phyloP scores from a whole-genome alignment of 1,140 invertebrate species.

The Archegozetes longisetosus region DNA sequence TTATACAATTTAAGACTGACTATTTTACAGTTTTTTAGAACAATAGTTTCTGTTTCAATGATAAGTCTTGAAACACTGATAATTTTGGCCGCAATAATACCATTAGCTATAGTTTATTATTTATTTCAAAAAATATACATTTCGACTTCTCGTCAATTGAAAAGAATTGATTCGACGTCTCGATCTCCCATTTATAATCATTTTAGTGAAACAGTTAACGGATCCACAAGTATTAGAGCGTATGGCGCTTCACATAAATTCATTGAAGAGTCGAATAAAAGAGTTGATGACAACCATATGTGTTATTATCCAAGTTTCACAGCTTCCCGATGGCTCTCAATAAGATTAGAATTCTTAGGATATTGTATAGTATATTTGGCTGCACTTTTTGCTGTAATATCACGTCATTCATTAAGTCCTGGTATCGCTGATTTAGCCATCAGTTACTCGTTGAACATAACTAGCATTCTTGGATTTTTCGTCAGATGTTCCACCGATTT shows the following conservation, averaged over 20 bases:
- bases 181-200: conserved; percentile 38
- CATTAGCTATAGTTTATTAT: conserved; percentile 38
- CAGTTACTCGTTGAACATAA: conserved; percentile 67
- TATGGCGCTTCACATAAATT: conserved; percentile 21
- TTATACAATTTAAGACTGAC: conserved; percentile 34
- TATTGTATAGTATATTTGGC: conserved; percentile 35
- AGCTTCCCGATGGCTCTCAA: conserved; percentile 28
- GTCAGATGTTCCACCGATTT: conserved; percentile 42
- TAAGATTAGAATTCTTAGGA: conserved; percentile 29
- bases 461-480: conserved; percentile 40
- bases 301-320: conserved; percentile 29
- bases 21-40: conserved; percentile 36
- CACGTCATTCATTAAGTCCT: conserved; percentile 45
- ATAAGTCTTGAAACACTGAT: conserved; percentile 45
- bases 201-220: conserved; percentile 32
- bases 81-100: conserved; percentile 52
- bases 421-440: conserved; percentile 73
- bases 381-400: conserved; percentile 65
- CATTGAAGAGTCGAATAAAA: neutral
- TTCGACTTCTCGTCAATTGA: conserved; percentile 36
- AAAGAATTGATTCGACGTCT: conserved; percentile 36
- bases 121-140: conserved; percentile 38
- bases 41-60: conserved; percentile 66
- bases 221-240: conserved; percentile 29
- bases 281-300: conserved; percentile 35